Percentiles rank a stretch among this genome's conserved stretches.
Conservation (phyloP, 2,797 vertebrate genomes). For the Mionectes olivaceus region DNA sequence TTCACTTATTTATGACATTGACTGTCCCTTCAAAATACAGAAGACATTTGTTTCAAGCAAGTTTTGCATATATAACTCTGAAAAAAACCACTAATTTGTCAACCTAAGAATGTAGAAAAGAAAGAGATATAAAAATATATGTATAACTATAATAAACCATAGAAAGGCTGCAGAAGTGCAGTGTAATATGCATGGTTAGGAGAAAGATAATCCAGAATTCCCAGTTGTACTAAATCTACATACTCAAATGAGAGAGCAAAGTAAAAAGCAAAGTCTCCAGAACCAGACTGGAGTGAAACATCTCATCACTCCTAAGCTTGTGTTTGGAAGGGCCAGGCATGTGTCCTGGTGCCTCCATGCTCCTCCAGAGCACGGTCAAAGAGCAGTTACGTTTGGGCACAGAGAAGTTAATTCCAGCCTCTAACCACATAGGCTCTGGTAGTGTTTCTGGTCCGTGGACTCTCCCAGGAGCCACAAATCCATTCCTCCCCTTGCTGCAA, state of each 20-base stretch:
- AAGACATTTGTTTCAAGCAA: neutral
- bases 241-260: neutral
- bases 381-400: neutral
- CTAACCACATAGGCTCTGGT: accelerated
- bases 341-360: neutral
- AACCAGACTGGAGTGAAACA: neutral
- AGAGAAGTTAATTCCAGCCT: neutral
- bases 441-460: neutral
- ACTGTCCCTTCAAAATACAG: neutral
- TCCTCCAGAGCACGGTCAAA: neutral
- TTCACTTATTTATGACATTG: neutral
- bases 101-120: neutral
- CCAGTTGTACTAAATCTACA: neutral
- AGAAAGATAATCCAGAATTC: neutral
- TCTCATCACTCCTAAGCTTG: neutral
- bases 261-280: neutral
- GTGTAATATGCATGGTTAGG: neutral
- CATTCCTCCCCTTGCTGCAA: neutral
- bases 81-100: neutral
- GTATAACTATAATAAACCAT: neutral
- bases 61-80: neutral
- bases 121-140: neutral
- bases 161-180: neutral
- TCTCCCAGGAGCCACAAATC: neutral
- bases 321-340: accelerated